Evolutionary conservation across 2,888 invertebrate genomes (phyloP).

Genomic region (Campoplex nolae): DNA sequence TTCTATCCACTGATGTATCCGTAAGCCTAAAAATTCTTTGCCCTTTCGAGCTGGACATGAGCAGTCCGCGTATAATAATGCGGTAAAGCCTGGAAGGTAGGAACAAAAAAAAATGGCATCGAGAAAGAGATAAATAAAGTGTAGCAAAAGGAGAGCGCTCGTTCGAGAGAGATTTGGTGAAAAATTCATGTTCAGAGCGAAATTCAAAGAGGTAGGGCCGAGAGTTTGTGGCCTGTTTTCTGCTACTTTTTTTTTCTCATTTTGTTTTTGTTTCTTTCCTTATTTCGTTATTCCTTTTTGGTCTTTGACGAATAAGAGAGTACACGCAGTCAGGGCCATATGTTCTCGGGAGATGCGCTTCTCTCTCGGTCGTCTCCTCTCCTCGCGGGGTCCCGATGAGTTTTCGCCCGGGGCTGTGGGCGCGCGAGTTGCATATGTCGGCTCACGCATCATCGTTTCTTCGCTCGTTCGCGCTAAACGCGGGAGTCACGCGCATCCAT

Average conservation of each 20-base stretch:
- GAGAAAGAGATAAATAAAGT: neutral
- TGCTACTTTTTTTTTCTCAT: neutral
- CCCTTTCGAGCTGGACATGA: neutral
- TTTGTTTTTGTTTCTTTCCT: neutral
- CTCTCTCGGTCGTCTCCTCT: conserved; percentile 34
- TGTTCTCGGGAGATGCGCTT: conserved; percentile 67
- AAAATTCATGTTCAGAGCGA: conserved; percentile 35
- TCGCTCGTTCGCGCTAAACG: conserved; percentile 73
- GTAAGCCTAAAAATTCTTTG: neutral
- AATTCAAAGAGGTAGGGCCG: conserved; percentile 36
- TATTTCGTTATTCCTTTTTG: neutral
- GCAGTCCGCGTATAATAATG: neutral
- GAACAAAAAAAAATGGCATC: neutral
- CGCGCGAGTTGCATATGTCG: conserved; percentile 73
- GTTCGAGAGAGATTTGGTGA: conserved; percentile 40
- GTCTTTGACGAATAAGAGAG: conserved; percentile 42
- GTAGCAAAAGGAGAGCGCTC: conserved; percentile 12
- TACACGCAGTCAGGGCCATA: conserved; percentile 65
- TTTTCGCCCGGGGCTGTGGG: conserved; percentile 59
- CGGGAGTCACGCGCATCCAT: conserved; percentile 78
- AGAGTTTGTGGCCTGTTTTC: conserved; percentile 20
- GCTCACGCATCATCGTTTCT: conserved; percentile 71
- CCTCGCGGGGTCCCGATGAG: conserved; percentile 59
- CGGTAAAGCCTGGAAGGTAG: neutral
- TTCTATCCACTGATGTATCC: neutral